These are phyloP conservation scores for Cephus cinctus DNA, from an alignment of 1,140 invertebrate species.

Conservation along the genomic window DNA sequence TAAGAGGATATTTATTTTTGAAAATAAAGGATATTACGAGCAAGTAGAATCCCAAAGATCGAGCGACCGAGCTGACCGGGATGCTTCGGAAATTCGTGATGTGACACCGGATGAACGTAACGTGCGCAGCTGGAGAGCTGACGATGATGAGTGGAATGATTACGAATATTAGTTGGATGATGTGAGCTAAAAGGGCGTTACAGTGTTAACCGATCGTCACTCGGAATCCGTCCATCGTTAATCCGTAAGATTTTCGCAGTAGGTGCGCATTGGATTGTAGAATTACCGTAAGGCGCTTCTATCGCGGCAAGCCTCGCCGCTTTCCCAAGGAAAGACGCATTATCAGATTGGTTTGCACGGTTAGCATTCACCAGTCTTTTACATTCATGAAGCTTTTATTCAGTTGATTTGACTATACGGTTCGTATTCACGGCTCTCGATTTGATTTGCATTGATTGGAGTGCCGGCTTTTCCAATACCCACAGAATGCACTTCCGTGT, in stretches of 20 bases:
- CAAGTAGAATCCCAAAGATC: constrained; percentile 9
- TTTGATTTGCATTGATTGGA: constrained; percentile 58
- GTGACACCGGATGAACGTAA: no score
- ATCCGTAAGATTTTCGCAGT: no score
- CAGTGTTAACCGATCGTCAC: no score
- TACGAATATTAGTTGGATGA: no score
- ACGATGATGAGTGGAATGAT: no score
- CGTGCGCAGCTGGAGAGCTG: no score
- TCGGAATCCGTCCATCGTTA: no score
- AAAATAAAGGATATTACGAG: constrained; percentile 15
- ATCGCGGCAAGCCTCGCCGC: neutral
- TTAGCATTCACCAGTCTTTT: constrained; percentile 51
- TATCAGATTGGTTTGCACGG: constrained; percentile 50
- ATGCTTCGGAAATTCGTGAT: constrained; percentile 2
- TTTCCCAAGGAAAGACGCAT: constrained; percentile 33
- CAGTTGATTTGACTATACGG: constrained; percentile 51
- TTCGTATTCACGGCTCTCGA: constrained; percentile 48
- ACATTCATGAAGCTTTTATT: constrained; percentile 56
- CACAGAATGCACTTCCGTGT: neutral
- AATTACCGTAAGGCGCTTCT: neutral
- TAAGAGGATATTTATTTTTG: constrained; percentile 1
- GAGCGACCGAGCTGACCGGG: neutral
- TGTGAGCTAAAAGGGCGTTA: no score
- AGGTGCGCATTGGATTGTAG: no score
- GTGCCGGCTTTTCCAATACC: constrained; percentile 38